phyloP scores from a whole-genome alignment of 2,797 vertebrate species.

The Microcaecilia unicolor region DNA sequence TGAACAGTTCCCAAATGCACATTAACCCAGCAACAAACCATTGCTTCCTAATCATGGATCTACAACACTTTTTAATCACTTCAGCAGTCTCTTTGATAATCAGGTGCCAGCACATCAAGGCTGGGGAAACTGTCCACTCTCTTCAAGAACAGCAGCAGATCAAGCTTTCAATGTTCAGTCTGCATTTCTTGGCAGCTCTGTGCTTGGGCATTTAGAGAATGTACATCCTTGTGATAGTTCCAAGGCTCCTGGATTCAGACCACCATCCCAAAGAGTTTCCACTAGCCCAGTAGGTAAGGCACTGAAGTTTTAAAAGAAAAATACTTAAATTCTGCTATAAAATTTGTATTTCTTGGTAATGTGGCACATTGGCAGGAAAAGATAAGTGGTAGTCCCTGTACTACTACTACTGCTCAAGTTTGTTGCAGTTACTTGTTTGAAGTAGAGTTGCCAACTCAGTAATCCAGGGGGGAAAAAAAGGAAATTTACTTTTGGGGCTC shows the following conservation, averaged over 20 bases:
- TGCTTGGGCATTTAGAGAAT: slow-evolving; percentile 81
- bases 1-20: slow-evolving; percentile 94
- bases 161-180: slow-evolving; percentile 79
- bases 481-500: too few relatives aligned
- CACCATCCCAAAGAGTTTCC: slow-evolving; percentile 81
- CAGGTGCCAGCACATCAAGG: slow-evolving; percentile 90
- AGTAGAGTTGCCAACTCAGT: too few relatives aligned
- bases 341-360: too few relatives aligned
- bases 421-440: too few relatives aligned
- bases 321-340: too few relatives aligned
- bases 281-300: slow-evolving; percentile 88
- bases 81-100: slow-evolving; percentile 94
- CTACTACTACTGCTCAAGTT: too few relatives aligned
- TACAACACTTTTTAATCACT: slow-evolving; percentile 88
- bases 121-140: slow-evolving; percentile 87
- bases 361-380: too few relatives aligned
- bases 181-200: slow-evolving; percentile 75
- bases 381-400: too few relatives aligned
- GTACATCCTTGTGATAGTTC: slow-evolving; percentile 83
- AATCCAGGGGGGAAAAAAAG: too few relatives aligned
- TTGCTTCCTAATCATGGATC: slow-evolving; percentile 83
- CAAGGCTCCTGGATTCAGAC: slow-evolving; percentile 93
- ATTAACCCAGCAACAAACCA: slow-evolving; percentile 76
- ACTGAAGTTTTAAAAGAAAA: neutral
- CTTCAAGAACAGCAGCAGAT: slow-evolving; percentile 78